A percentile compares a stretch with the other conserved stretches of the same genome.
phyloP scores from a whole-genome alignment of 1,140 invertebrate genomes.

The Drosophila grimshawi region DNA sequence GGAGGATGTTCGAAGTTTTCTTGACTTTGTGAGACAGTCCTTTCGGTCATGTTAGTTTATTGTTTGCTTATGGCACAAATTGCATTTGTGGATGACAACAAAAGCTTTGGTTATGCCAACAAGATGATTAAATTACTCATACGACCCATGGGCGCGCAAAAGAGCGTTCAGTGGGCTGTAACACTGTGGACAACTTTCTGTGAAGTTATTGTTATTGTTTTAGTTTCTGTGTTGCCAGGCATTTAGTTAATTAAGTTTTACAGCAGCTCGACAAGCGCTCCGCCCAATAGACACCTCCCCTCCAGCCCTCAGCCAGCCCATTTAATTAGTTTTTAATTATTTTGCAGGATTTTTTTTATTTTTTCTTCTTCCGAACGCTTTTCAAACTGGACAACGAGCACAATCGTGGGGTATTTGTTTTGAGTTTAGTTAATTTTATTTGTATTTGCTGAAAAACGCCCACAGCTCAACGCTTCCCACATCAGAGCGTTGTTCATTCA shows the following conservation, averaged over 20 bases:
- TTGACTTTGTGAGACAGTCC: slow-evolving; percentile 56
- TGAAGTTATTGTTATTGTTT: slow-evolving; percentile 60
- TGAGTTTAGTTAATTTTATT: slow-evolving; percentile 80
- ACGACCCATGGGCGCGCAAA: slow-evolving; percentile 58
- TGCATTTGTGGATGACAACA: slow-evolving; percentile 78
- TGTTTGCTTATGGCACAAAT: slow-evolving; percentile 75
- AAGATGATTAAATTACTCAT: slow-evolving; percentile 81
- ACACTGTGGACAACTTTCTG: slow-evolving; percentile 41
- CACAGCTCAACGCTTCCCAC: slow-evolving; percentile 23
- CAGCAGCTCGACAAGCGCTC: slow-evolving; percentile 55
- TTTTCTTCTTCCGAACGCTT: slow-evolving; percentile 30
- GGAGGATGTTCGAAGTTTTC: slow-evolving; percentile 45
- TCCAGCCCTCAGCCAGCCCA: slow-evolving; percentile 22
- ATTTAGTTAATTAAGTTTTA: slow-evolving; percentile 81
- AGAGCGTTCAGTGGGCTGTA: slow-evolving; percentile 32
- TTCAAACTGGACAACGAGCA: slow-evolving; percentile 26
- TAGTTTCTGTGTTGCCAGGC: slow-evolving; percentile 48
- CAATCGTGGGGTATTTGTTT: slow-evolving; percentile 60
- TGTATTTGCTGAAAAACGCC: slow-evolving; percentile 62
- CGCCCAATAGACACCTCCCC: slow-evolving; percentile 14
- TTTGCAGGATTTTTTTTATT: slow-evolving; percentile 57
- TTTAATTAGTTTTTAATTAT: slow-evolving; percentile 82
- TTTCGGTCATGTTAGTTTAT: slow-evolving; percentile 48
- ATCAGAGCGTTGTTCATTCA: slow-evolving; percentile 61
- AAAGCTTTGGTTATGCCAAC: slow-evolving; percentile 65